Percentiles rank a stretch among this genome's conserved stretches.
phyloP scores from a whole-genome alignment of 37 sponge, comb jelly and placozoan genomes.

The Oscarella lobularis region DNA sequence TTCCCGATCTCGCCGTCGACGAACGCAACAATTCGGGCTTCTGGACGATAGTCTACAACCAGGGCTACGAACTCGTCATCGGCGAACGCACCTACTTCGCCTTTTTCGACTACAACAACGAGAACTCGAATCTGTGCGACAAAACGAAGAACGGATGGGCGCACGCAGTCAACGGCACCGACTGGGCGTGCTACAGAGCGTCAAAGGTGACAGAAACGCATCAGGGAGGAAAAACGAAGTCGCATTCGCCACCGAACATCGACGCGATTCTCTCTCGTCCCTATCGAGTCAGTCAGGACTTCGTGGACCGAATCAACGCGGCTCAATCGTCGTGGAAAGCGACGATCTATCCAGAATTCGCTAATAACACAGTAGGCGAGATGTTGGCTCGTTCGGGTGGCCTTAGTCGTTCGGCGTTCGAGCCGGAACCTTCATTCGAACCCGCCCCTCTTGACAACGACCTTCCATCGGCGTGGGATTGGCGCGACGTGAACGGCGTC shows the following conservation, averaged over 20 bases:
- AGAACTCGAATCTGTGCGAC: slow-evolving; percentile 15
- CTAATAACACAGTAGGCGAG: slow-evolving; percentile 14
- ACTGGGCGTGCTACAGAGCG: slow-evolving; percentile 39
- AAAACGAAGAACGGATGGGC: slow-evolving; percentile 29
- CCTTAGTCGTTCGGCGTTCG: neutral
- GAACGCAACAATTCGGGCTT: slow-evolving; percentile 24
- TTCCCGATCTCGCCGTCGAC: slow-evolving; percentile 31
- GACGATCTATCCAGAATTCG: slow-evolving; percentile 18
- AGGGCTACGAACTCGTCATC: slow-evolving; percentile 36
- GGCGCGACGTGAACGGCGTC: slow-evolving; percentile 22
- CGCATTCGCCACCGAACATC: neutral
- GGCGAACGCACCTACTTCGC: slow-evolving; percentile 28
- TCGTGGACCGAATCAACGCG: slow-evolving; percentile 17
- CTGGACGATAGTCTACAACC: slow-evolving; percentile 47
- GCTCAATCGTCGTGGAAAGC: slow-evolving; percentile 19
- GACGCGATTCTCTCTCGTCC: too few species aligned
- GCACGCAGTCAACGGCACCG: slow-evolving; percentile 12
- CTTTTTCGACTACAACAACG: slow-evolving; percentile 19
- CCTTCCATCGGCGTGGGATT: slow-evolving; percentile 18
- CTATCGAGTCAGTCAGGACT: slow-evolving; percentile 2
- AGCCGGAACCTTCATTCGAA: neutral
- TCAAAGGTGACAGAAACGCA: neutral
- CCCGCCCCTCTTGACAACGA: neutral
- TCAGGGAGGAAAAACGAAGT: neutral
- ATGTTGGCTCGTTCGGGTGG: slow-evolving; percentile 19